phyloP scores from a whole-genome alignment of 1,140 invertebrate species.

The Hypothenemus hampei region DNA sequence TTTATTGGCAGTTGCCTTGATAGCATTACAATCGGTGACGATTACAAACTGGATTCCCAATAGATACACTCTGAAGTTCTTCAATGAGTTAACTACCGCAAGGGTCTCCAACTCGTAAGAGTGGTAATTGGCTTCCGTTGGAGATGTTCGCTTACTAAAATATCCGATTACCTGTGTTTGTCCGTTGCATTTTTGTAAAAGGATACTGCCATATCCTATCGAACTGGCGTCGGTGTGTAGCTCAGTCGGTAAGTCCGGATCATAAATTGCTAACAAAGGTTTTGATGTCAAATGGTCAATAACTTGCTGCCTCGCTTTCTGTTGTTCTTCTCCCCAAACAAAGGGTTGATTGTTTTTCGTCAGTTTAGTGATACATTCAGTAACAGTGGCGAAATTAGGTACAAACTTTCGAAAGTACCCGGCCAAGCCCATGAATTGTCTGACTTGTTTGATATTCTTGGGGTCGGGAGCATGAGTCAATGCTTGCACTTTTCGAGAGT shows the following conservation, averaged over 20 bases:
- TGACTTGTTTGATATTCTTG: neutral
- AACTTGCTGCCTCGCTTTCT: neutral
- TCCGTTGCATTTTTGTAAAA: neutral
- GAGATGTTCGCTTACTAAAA: neutral
- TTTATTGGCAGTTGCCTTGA: no score
- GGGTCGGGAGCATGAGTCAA: neutral
- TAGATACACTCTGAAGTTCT: neutral
- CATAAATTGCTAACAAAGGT: neutral
- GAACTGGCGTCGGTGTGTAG: neutral
- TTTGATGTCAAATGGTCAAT: neutral
- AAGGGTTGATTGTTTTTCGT: neutral
- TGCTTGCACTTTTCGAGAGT: neutral
- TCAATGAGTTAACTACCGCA: neutral
- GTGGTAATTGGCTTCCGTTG: neutral
- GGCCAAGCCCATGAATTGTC: neutral
- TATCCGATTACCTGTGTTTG: neutral
- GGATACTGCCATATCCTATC: neutral
- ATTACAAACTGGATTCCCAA: neutral
- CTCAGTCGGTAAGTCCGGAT: no score
- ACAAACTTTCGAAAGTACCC: neutral
- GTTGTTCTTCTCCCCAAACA: neutral
- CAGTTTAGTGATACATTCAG: neutral
- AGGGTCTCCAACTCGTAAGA: neutral
- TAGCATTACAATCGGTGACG: conserved; percentile 2
- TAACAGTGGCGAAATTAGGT: neutral